Percentiles rank a stretch among this genome's conserved stretches.
phyloP scores from a whole-genome alignment of 2,113 vertebrate genomes.

The Globicephala melas region DNA sequence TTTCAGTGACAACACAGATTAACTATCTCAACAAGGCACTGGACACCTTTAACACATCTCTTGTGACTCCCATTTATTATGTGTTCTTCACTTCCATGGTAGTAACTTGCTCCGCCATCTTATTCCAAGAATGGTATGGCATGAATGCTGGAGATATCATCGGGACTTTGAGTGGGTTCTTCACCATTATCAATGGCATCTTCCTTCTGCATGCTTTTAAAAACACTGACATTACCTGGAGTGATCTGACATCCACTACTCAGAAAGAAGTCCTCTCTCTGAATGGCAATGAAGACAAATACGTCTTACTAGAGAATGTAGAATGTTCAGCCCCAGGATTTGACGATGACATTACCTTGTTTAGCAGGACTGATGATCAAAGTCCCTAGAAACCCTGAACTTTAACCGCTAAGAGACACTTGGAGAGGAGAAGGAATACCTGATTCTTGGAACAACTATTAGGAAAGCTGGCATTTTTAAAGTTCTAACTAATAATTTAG shows the following conservation, averaged over 20 bases:
- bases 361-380: constrained; percentile 69
- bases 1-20: constrained; percentile 85
- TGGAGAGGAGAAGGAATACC: neutral
- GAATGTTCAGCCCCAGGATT: constrained; percentile 59
- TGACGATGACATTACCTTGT: constrained; percentile 80
- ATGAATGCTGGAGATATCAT: constrained; percentile 81
- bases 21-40: constrained; percentile 89
- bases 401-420: neutral
- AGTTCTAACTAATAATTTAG: neutral
- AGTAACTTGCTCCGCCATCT: constrained; percentile 83
- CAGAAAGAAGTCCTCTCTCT: constrained; percentile 52
- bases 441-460: neutral
- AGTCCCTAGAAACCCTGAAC: neutral
- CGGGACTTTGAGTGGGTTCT: constrained; percentile 86
- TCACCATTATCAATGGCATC: constrained; percentile 85
- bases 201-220: constrained; percentile 87
- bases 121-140: constrained; percentile 88
- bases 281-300: constrained; percentile 64
- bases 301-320: constrained; percentile 80
- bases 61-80: constrained; percentile 88
- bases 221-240: constrained; percentile 82
- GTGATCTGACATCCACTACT: constrained; percentile 76
- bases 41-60: constrained; percentile 85
- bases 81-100: constrained; percentile 86
- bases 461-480: neutral